Conservation (phyloP, 2,113 vertebrate genomes). For the Brachyhypopomus gauderio region DNA sequence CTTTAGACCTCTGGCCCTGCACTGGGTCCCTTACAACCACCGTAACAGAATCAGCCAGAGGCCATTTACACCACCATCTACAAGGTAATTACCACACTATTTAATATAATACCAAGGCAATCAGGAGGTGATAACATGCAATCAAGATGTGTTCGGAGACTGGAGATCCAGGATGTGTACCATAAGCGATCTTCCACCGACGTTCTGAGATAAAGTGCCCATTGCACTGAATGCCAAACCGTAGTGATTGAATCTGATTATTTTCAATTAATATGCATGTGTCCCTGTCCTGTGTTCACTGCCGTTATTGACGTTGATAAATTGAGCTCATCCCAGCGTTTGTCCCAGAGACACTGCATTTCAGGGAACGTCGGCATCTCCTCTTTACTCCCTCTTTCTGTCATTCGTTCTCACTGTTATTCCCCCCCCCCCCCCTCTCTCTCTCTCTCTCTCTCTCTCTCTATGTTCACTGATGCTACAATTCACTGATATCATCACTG, state of each 20-base stretch:
- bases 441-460: not conserved
- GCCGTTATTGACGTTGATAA: conserved; percentile 94
- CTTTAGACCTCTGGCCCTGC: conserved; percentile 58
- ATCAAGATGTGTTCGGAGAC: conserved; percentile 98
- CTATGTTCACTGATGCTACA: conserved; percentile 48
- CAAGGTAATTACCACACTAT: conserved; percentile 99
- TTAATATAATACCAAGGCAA: conserved; percentile 99
- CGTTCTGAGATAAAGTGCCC: conserved; percentile 97
- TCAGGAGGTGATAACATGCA: conserved; percentile 99
- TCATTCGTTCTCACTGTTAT: conserved; percentile 10
- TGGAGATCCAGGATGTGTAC: conserved; percentile 84
- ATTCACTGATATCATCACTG: conserved; percentile 73
- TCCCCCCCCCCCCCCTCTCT: not conserved
- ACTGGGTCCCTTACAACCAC: conserved; percentile 71
- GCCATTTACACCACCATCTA: conserved; percentile 97
- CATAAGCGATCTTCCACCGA: conserved; percentile 77
- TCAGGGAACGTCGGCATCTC: conserved; percentile 85
- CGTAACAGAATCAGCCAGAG: conserved; percentile 83
- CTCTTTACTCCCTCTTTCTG: conserved; percentile 50
- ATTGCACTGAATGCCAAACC: conserved; percentile 93
- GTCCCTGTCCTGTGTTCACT: conserved; percentile 83
- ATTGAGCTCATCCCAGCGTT: conserved; percentile 91
- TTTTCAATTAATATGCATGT: conserved; percentile 99
- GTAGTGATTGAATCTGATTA: conserved; percentile 97
- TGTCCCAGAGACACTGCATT: conserved; percentile 87